A percentile compares a stretch with the other conserved stretches of the same genome.
Evolutionary conservation across 2,113 vertebrate species (phyloP).

Genomic region (Corapipo altera): DNA sequence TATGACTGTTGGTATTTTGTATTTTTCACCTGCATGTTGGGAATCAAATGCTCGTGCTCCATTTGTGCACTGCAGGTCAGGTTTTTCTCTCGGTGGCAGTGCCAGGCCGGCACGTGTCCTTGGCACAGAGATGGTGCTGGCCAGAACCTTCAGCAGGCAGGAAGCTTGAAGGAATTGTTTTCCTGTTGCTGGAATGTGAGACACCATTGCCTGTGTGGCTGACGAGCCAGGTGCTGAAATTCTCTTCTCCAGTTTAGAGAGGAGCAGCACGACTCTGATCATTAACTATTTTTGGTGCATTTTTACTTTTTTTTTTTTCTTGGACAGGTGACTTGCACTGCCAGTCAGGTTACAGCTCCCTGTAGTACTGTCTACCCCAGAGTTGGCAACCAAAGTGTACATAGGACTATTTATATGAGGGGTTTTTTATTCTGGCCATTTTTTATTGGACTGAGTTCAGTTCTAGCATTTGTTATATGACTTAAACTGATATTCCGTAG

Average conservation of each 20-base stretch:
- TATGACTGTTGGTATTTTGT: rapidly evolving
- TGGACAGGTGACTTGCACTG: conserved; percentile 59
- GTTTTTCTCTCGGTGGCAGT: not conserved
- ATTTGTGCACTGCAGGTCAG: rapidly evolving
- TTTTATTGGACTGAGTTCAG: conserved; percentile 15
- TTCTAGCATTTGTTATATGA: conserved; percentile 16
- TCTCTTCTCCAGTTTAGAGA: not conserved
- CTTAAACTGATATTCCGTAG: not conserved
- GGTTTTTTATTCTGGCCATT: conserved; percentile 28
- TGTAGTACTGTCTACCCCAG: not conserved
- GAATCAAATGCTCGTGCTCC: not conserved
- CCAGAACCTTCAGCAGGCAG: not conserved
- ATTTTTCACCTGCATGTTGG: not conserved
- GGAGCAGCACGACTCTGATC: not conserved
- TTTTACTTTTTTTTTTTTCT: not conserved
- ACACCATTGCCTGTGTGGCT: conserved; percentile 3
- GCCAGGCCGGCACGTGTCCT: rapidly evolving
- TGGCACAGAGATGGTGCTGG: not conserved
- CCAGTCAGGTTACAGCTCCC: conserved; percentile 41
- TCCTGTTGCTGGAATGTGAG: not conserved
- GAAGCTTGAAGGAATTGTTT: not conserved
- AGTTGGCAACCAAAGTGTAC: conserved; percentile 42
- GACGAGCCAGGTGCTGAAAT: not conserved
- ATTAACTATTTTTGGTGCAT: not conserved
- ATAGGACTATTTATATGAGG: conserved; percentile 59